Base-by-base conservation (phyloP, 1,140 invertebrate genomes). In the Hypsibius dujardini region DNA sequence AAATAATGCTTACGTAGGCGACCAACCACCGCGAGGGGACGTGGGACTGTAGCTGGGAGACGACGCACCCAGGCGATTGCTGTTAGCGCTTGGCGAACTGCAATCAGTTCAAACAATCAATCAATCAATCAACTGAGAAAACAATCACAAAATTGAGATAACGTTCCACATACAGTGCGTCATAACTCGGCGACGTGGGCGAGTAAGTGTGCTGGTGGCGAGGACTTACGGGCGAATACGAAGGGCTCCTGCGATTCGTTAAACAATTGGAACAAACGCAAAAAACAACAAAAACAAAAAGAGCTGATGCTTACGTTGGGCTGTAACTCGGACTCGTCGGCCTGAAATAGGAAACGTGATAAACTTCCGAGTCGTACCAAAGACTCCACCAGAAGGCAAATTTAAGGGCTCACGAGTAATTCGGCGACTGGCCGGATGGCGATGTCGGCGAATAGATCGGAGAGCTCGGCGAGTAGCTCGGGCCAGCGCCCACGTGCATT, bases 111-210 rank as follows among this genome's bases (percentile, higher is more conserved):
- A n/a, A n/a, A n/a, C n/a, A n/a, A n/a, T n/a, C n/a, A n/a, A n/a
- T n/a, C n/a, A n/a, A n/a, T n/a, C n/a, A n/a, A n/a, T n/a, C n/a
- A n/a, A n/a, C n/a, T n/a, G 62, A 67, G 3, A 67, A 3, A 67
- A 67, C 7, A 71, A 77, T 77, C 40, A 77, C 90, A 42, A 88
- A 1, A 85, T 0, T 85, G 85, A 84, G 1, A 87, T 42, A 86
- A 87, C 0, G 88, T 88, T 77, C 2, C 82, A 82, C 46, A 75
- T 77, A 67, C 7, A 83, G 88, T 1, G 87, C 87, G 77, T 91
- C 90, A 74, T 95, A 97, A 14, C 85, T 86, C 1, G 90, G 90
- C 2, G 90, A 90, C 46, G 86, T 87, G 0, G 88, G 88, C 1
- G 86, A 86, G 76, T 86, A 85, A 1, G 72, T 74, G 75, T 90